These are phyloP conservation scores for Atherinosoma microstoma DNA, from an alignment of 2,797 vertebrate species.

Conservation along the genomic window DNA sequence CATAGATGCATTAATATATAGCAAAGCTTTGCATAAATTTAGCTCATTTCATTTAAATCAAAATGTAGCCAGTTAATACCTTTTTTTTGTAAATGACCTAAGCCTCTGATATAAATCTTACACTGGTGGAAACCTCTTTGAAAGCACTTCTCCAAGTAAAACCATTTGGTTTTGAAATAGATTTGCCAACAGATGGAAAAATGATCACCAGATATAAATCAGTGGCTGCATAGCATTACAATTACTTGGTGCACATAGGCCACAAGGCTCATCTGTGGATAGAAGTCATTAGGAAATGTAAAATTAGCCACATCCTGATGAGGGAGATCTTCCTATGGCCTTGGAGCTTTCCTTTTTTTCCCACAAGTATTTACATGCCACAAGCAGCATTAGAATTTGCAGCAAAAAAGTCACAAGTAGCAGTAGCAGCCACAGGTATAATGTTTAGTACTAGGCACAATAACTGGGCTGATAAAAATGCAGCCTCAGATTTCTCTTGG, in stretches of 20 bases:
- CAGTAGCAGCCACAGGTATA: constrained; percentile 72
- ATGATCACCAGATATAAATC: constrained; percentile 50
- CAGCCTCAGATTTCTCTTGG: constrained; percentile 71
- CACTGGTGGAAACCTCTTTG: constrained; percentile 45
- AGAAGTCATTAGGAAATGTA: constrained; percentile 28
- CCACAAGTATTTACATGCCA: constrained; percentile 47
- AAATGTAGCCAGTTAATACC: constrained; percentile 37
- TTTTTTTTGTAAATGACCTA: constrained; percentile 17
- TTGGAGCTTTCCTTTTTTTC: background rate
- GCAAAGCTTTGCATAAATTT: constrained; percentile 27
- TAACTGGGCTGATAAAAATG: constrained; percentile 60
- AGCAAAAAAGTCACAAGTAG: constrained; percentile 71
- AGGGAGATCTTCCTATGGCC: constrained; percentile 41
- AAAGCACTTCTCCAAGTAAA: constrained; percentile 40
- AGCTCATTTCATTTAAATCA: constrained; percentile 11
- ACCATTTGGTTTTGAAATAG: constrained; percentile 39
- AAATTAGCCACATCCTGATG: constrained; percentile 35
- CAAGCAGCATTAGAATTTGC: constrained; percentile 73
- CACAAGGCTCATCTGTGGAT: constrained; percentile 48
- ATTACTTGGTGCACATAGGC: constrained; percentile 45
- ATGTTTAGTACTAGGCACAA: constrained; percentile 74
- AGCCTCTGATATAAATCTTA: constrained; percentile 45
- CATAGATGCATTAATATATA: constrained; percentile 14
- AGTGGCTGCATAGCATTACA: constrained; percentile 76
- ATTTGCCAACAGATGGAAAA: constrained; percentile 48